Conservation (phyloP, 2,797 vertebrate genomes). For the Gila robusta region DNA sequence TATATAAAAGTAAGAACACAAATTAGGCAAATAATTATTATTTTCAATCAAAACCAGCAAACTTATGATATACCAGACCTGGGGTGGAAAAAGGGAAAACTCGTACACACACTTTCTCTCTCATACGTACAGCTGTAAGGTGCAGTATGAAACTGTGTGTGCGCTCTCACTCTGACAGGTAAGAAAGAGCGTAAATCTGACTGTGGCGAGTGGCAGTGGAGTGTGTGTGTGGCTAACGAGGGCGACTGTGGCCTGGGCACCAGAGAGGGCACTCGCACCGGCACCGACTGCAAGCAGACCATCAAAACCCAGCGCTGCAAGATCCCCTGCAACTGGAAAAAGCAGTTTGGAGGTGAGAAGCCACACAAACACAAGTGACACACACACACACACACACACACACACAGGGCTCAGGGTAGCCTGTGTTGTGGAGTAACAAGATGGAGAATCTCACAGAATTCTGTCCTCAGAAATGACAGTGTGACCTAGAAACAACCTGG, state of each 20-base stretch:
- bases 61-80: too few species aligned
- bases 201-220: slow-evolving; percentile 98
- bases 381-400: background rate
- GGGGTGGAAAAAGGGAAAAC: too few species aligned
- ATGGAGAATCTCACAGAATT: slow-evolving; percentile 4
- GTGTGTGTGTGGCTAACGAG: slow-evolving; percentile 92
- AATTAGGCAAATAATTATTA: too few species aligned
- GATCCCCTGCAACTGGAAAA: slow-evolving; percentile 99
- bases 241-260: slow-evolving; percentile 94
- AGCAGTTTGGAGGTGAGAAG: slow-evolving; percentile 93
- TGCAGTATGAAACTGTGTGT: slow-evolving; percentile 25
- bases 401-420: slow-evolving; percentile 10
- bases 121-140: background rate
- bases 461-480: slow-evolving; percentile 12
- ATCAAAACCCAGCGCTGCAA: slow-evolving; percentile 98
- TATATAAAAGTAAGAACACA: too few species aligned
- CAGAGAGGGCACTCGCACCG: slow-evolving; percentile 91
- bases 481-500: slow-evolving; percentile 37
- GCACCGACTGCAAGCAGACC: slow-evolving; percentile 93
- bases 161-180: slow-evolving; percentile 74
- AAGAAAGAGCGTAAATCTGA: slow-evolving; percentile 95
- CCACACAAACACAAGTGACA: background rate
- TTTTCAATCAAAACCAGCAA: too few species aligned
- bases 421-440: slow-evolving; percentile 1
- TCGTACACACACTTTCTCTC: background rate